phyloP scores from a whole-genome alignment of 23 tunicate genomes.

The Halocynthia aurantium region DNA sequence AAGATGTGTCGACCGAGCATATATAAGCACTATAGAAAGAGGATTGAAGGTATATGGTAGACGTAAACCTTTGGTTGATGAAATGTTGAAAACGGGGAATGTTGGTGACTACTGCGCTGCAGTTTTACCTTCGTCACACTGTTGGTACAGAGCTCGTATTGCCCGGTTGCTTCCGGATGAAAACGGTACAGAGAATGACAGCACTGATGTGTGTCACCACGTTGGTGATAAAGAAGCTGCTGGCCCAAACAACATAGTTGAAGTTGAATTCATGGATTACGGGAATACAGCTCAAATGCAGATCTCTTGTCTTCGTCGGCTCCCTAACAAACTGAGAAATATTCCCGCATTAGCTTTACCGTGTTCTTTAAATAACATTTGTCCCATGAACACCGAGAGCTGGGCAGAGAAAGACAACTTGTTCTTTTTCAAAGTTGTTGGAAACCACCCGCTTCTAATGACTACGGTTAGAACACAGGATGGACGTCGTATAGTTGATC shows the following conservation, averaged over 20 bases:
- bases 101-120: slow-evolving; percentile 61
- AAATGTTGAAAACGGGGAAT: slow-evolving; percentile 16
- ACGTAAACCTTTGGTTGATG: slow-evolving; percentile 14
- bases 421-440: slow-evolving; percentile 36
- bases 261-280: slow-evolving; percentile 47
- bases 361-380: slow-evolving; percentile 42
- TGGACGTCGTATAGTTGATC: slow-evolving; percentile 51
- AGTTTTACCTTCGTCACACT: slow-evolving; percentile 5
- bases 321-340: slow-evolving; percentile 27
- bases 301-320: slow-evolving; percentile 50
- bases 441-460: slow-evolving; percentile 49
- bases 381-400: slow-evolving; percentile 3
- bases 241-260: slow-evolving; percentile 39
- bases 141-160: slow-evolving; percentile 60
- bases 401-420: slow-evolving; percentile 21
- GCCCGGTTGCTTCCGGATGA: slow-evolving; percentile 6
- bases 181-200: not conserved
- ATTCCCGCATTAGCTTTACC: slow-evolving; percentile 53
- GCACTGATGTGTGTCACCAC: not conserved
- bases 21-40: slow-evolving; percentile 23
- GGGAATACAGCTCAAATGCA: slow-evolving; percentile 44
- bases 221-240: not conserved
- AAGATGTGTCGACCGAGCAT: slow-evolving; percentile 33
- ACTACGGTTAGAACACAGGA: slow-evolving; percentile 40
- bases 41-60: slow-evolving; percentile 20